Base-by-base conservation (phyloP, 2,797 vertebrate species). In the Tapirus indicus region DNA sequence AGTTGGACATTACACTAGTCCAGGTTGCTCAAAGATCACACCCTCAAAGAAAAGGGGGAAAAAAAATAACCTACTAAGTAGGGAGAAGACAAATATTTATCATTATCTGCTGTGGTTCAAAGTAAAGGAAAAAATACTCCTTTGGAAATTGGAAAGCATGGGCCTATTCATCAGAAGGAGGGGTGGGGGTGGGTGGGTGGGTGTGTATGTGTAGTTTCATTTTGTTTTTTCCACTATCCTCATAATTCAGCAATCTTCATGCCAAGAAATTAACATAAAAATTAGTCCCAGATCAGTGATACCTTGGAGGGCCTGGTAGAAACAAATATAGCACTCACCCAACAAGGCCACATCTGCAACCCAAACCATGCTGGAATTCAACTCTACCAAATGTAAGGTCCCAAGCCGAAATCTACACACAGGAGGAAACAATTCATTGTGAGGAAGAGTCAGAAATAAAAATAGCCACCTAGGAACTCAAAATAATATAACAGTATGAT, bases 241-340 rank as follows among this genome's bases (percentile, higher is more conserved):
- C 60, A 69, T 38, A 77, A 75, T 58, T 75, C 27, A 80, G 17
- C 32, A 95, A 54, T 14, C 27, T 52, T 83, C 32, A 64, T 29
- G 27, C 27, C 77, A 95, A 72, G 47, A 97, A 52, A 66, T 47
- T 13, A 87, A 82, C 60, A 68, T 5, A 92, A 91, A 86, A 52
- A 41, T 49, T 32, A 79, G 66, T 58, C 27, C 44, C 54, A 94
- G 58, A 92, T 27, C 23, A 87, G 32, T 47, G 38, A 91, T 54
- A 88, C 20, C 32, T 23, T 32, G 17, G 35, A 88, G 7, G 5
- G 10, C 54, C 21, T 80, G 11, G 44, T 1, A 92, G 29, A 92
- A 92, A 88, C 44, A 79, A 88, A 88, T 0, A 32, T 8, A 54
- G 35, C 44, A 52, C 11, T 5, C 54, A 79, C 17, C 14, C 35